Evolutionary conservation across 2,113 vertebrate species (phyloP), one percentile per base, ranked within the genome.

Genomic region (Rhagologus leucostigma): DNA sequence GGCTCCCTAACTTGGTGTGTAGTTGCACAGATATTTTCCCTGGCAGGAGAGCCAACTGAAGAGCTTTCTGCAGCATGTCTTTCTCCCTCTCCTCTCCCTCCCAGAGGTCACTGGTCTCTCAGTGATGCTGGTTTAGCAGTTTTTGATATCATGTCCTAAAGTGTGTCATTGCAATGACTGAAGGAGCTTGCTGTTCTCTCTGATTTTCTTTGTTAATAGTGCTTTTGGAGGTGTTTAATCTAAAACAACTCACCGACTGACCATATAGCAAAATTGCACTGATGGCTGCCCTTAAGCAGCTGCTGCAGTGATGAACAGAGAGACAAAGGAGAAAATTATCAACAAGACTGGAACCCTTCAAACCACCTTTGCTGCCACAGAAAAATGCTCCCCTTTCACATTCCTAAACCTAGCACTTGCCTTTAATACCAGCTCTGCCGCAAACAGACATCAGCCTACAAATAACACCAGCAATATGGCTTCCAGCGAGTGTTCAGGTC

Each of bases 301-400:
- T 1, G 0, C 44, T 63, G 91, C 35, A 73, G 56, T 12, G 68
- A 81, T 89, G 91, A 93, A 56, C 64, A 52, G 76, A 83, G 41
- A 88, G 64, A 84, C 76, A 71, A 84, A 89, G 46, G 50, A 70
- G 63, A 90, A 93, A 92, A 95, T 46, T 39, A 95, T 83, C 80
- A 63, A 15, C 4, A 4, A 93, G 64, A 56, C 86, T 89, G 76
- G 73, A 87, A 84, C 73, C 47, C 84, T 80, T 92, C 60, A 15
- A 91, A 84, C 52, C 4, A 11, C 55, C 71, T 90, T 92, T 86
- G 35, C 92, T 93, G 93, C 94, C 84, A 71, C 56, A 90, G 73
- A 93, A 95, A 91, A 96, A 90, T 89, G 77, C 37, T 91, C 60
- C 37, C 73, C 68, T 96, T 93, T 96, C 89, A 71, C 91, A 89